Evolutionary conservation across 53 echinoderm and acorn worm genomes (phyloP).

Genomic region (Patiria pectinifera): DNA sequence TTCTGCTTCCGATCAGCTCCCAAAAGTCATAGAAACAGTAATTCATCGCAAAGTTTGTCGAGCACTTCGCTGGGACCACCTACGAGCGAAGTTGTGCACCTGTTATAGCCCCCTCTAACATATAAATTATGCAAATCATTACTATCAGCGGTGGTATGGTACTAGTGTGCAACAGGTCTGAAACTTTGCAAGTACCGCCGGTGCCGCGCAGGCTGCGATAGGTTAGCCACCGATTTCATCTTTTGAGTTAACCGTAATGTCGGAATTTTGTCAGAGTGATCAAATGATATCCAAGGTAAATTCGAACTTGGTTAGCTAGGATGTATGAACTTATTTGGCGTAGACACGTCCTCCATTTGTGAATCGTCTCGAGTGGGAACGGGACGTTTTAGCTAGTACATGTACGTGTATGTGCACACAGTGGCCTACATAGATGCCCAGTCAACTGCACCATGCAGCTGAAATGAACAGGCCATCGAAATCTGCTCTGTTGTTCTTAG

Average conservation of each 20-base stretch:
- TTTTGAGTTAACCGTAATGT: background rate
- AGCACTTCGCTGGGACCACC: no score
- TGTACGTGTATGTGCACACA: background rate
- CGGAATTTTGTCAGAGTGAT: background rate
- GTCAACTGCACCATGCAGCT: no score
- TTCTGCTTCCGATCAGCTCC: no score
- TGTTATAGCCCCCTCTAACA: slow-evolving; percentile 47
- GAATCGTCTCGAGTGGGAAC: no score
- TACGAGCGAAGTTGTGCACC: no score
- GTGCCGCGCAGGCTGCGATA: background rate
- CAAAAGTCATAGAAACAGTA: no score
- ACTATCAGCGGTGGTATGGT: background rate
- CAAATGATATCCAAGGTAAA: background rate
- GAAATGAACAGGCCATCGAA: no score
- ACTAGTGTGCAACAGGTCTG: slow-evolving; percentile 60
- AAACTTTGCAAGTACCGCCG: background rate
- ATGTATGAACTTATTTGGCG: no score
- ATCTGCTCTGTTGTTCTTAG: no score
- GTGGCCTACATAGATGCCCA: no score
- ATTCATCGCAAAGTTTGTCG: background rate
- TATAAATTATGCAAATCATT: slow-evolving; percentile 18
- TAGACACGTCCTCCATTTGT: background rate
- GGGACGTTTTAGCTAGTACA: background rate
- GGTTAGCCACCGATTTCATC: no score
- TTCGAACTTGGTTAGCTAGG: background rate